A percentile compares a stretch with the other conserved stretches of the same genome.
These are phyloP conservation scores for Strigamia crassipes DNA, from an alignment of 2,888 invertebrate species.

Conservation along the genomic window DNA sequence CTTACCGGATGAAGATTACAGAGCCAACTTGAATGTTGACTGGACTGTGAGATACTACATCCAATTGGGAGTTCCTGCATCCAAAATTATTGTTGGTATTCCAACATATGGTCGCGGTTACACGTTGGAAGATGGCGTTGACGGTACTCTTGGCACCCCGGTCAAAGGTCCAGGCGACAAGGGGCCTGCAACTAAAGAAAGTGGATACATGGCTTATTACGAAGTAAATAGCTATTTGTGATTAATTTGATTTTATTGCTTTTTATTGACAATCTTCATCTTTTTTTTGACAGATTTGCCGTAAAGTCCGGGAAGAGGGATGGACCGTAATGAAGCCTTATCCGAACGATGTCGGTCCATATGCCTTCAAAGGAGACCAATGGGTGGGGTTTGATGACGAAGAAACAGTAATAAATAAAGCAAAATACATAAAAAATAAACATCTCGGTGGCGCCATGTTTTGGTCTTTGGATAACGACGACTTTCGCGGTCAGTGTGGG, in stretches of 20 bases:
- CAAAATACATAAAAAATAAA: conserved; percentile 81
- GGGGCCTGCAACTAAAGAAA: conserved; percentile 88
- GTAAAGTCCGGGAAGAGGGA: conserved; percentile 72
- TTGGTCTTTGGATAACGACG: conserved; percentile 93
- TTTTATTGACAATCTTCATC: too few relatives aligned
- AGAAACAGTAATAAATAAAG: conserved; percentile 78
- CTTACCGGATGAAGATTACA: conserved; percentile 83
- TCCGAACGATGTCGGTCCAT: conserved; percentile 83
- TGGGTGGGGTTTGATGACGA: conserved; percentile 95
- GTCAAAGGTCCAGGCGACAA: conserved; percentile 89
- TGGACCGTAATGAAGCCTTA: conserved; percentile 85
- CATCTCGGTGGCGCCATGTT: conserved; percentile 89
- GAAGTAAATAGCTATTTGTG: conserved; percentile 45
- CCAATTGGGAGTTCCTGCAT: conserved; percentile 57
- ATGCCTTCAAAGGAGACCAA: conserved; percentile 82
- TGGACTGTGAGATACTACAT: conserved; percentile 59
- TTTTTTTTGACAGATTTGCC: conserved; percentile 72
- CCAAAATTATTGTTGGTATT: conserved; percentile 60
- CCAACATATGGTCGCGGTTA: conserved; percentile 80
- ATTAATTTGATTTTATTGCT: too few relatives aligned
- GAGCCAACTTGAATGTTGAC: conserved; percentile 79
- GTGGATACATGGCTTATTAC: conserved; percentile 66
- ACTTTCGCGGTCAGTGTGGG: conserved; percentile 88
- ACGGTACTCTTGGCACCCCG: conserved; percentile 82
- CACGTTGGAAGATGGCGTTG: conserved; percentile 83